phyloP scores from a whole-genome alignment of 1,140 invertebrate species.

The Heliconius himera region DNA sequence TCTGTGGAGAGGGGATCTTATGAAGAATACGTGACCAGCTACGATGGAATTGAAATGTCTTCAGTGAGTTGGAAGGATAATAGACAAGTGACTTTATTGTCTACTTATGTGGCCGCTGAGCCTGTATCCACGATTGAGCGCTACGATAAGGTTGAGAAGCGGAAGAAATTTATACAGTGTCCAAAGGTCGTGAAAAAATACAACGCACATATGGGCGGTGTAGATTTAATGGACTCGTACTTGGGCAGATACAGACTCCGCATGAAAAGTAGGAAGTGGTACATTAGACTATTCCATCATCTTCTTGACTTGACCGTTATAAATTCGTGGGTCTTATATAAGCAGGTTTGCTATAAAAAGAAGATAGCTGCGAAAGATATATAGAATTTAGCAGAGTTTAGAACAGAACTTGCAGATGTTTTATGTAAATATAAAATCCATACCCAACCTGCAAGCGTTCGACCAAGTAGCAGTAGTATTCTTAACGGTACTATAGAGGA shows the following conservation, averaged over 20 bases:
- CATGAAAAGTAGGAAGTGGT: constrained; percentile 25
- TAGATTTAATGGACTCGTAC: constrained; percentile 27
- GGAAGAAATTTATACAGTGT: background rate
- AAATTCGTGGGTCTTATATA: constrained; percentile 33
- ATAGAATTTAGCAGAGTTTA: constrained; percentile 38
- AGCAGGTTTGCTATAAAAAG: constrained; percentile 15
- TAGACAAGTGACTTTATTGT: constrained; percentile 26
- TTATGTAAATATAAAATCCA: constrained; percentile 36
- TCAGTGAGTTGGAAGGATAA: constrained; percentile 32
- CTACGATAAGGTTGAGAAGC: constrained; percentile 18
- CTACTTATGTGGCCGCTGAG: constrained; percentile 28
- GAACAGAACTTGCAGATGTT: constrained; percentile 33
- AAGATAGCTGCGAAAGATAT: constrained; percentile 28
- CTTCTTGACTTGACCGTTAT: constrained; percentile 39
- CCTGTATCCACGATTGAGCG: constrained; percentile 28
- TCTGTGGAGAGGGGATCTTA: constrained; percentile 25
- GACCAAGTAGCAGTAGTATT: constrained; percentile 37
- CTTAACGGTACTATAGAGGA: constrained; percentile 14
- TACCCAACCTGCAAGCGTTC: constrained; percentile 36
- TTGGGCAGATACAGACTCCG: constrained; percentile 29
- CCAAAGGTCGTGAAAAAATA: constrained; percentile 33
- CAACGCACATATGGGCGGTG: constrained; percentile 32
- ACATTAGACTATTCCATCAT: constrained; percentile 32
- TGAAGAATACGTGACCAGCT: constrained; percentile 29
- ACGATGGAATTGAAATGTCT: constrained; percentile 27